Conservation (phyloP, 2,888 invertebrate species). For the Zootermopsis nevadensis region DNA sequence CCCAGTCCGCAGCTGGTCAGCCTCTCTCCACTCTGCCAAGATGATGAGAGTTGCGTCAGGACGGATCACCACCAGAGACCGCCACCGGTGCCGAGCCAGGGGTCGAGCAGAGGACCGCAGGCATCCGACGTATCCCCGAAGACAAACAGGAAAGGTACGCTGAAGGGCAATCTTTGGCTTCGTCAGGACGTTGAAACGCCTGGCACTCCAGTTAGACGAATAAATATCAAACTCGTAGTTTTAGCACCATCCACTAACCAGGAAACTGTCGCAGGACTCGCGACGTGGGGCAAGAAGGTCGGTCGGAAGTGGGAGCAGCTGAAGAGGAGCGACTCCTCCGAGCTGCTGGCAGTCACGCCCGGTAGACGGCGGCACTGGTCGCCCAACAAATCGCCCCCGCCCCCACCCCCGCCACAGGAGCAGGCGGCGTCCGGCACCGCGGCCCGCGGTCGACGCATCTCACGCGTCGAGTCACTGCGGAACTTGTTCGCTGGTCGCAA, state of each 20-base stretch:
- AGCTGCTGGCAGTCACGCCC: slow-evolving; percentile 64
- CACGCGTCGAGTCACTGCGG: slow-evolving; percentile 68
- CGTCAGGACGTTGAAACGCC: too few relatives aligned
- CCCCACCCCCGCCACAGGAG: slow-evolving; percentile 38
- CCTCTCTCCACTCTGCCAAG: slow-evolving; percentile 61
- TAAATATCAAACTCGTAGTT: background rate
- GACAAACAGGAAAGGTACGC: slow-evolving; percentile 60
- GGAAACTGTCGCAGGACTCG: slow-evolving; percentile 63
- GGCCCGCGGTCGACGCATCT: slow-evolving; percentile 60
- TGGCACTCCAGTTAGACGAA: too few relatives aligned
- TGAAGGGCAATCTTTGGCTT: too few relatives aligned
- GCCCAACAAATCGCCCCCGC: slow-evolving; percentile 57
- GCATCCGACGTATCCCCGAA: slow-evolving; percentile 53
- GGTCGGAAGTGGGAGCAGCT: slow-evolving; percentile 72
- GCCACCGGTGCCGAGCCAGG: slow-evolving; percentile 50
- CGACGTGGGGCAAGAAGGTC: slow-evolving; percentile 71
- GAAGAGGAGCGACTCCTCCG: slow-evolving; percentile 70
- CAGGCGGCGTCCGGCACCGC: slow-evolving; percentile 57
- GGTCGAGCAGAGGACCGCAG: slow-evolving; percentile 56
- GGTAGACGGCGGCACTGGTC: slow-evolving; percentile 64
- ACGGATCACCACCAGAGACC: slow-evolving; percentile 38
- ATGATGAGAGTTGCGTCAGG: slow-evolving; percentile 57
- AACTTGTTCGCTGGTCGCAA: slow-evolving; percentile 62
- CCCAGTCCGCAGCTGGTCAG: slow-evolving; percentile 70
- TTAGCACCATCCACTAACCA: background rate